Evolutionary conservation across 2,797 vertebrate genomes (phyloP).

Genomic region (Aselliscus stoliczkanus): DNA sequence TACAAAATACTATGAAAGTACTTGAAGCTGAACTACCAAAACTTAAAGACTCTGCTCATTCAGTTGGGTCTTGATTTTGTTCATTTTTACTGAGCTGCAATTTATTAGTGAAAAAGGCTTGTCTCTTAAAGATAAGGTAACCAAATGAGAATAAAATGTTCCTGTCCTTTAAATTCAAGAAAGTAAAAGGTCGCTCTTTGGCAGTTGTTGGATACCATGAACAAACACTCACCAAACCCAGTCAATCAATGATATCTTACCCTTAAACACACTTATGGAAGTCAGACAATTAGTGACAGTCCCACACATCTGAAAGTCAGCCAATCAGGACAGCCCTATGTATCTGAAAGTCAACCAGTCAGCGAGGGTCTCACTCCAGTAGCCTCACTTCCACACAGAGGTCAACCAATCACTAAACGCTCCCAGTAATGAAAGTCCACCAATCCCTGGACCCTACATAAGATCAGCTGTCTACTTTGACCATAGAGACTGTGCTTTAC

Average conservation of each 20-base stretch:
- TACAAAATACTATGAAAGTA: neutral
- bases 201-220: neutral
- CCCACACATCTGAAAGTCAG: neutral
- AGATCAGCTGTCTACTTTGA: neutral
- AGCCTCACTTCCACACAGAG: neutral
- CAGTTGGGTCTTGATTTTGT: neutral
- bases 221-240: neutral
- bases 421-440: neutral
- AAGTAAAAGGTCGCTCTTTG: neutral
- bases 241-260: neutral
- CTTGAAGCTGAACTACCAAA: neutral
- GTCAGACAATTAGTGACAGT: neutral
- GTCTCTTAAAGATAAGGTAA: neutral
- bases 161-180: neutral
- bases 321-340: neutral
- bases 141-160: neutral
- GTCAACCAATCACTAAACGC: neutral
- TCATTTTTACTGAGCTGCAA: neutral
- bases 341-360: neutral
- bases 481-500: neutral
- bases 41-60: neutral
- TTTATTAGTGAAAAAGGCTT: neutral
- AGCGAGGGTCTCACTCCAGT: neutral
- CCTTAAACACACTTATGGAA: neutral
- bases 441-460: neutral